Conservation (phyloP, 2,888 invertebrate species). For the Calameuta pallipes region DNA sequence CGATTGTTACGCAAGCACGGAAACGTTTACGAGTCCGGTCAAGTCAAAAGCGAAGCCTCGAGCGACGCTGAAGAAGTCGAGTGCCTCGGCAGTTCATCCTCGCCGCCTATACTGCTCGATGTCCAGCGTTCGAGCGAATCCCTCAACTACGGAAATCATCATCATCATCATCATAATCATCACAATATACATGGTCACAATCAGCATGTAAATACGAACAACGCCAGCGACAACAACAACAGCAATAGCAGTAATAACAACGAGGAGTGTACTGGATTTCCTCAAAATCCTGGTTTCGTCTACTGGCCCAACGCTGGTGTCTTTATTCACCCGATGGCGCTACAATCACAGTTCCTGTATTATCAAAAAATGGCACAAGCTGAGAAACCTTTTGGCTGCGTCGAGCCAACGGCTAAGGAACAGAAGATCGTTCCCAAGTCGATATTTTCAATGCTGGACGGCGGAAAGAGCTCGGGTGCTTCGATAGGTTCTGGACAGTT, state of each 20-base stretch:
- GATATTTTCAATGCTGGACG: slow-evolving; percentile 61
- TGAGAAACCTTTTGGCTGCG: slow-evolving; percentile 45
- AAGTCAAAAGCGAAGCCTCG: slow-evolving; percentile 73
- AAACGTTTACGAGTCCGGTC: slow-evolving; percentile 71
- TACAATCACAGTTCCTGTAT: slow-evolving; percentile 78
- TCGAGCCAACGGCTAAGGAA: slow-evolving; percentile 40
- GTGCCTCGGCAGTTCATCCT: slow-evolving; percentile 55
- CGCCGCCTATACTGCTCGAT: slow-evolving; percentile 29
- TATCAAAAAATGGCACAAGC: slow-evolving; percentile 79
- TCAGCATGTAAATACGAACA: slow-evolving; percentile 31
- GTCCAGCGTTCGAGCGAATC: slow-evolving; percentile 23
- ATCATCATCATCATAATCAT: slow-evolving; percentile 19
- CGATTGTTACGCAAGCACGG: slow-evolving; percentile 74
- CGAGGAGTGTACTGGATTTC: slow-evolving; percentile 61
- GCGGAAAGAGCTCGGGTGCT: slow-evolving; percentile 36
- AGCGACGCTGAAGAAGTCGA: slow-evolving; percentile 69
- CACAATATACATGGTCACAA: slow-evolving; percentile 32
- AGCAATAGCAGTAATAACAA: slow-evolving; percentile 66
- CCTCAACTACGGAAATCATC: slow-evolving; percentile 20
- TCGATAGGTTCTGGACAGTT: slow-evolving; percentile 18
- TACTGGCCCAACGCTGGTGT: slow-evolving; percentile 80
- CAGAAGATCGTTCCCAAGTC: slow-evolving; percentile 65
- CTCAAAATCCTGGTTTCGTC: slow-evolving; percentile 69
- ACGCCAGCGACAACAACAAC: slow-evolving; percentile 60
- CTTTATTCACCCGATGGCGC: slow-evolving; percentile 79